Evolutionary conservation across 2,797 vertebrate species (phyloP), one percentile per base, ranked within the genome.

Genomic region (Odontamblyopus lacepedii): DNA sequence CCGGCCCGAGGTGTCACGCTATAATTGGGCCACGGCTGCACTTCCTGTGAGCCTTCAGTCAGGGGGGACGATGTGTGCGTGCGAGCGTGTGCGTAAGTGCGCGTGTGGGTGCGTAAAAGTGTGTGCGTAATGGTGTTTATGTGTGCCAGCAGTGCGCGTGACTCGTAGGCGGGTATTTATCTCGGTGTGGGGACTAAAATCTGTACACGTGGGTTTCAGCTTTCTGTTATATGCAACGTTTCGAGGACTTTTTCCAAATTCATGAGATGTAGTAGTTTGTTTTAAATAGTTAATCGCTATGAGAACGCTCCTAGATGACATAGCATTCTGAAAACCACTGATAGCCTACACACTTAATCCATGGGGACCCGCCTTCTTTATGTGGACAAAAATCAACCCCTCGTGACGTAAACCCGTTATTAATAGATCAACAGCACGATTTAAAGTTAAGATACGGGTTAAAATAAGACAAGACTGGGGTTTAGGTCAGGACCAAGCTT

Each of bases 11-110:
- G 94, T 93, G 95, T 93, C 90, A 95, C 92, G 92, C 94, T 91
- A 93, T 95, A 95, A 95, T 93, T 94, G 95, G 94, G 95, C 94
- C 95, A 91, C 93, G 93, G 93, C 93, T 94, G 90, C 87, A 91
- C 93, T 92, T 95, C 94, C 94, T 95, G 94, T 94, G 92, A 75
- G 89, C 81, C 92, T 83, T 91, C 86, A 92, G 91, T 92, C 91
- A 88, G 88, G 88, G 90, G 89, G 90, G 91, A 89, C 89, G 88
- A 91, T 91, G 92, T 82, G 87, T 87, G 85, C 77, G 82, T 70
- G 86, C 77, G 87, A 57, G 80, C 60, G 77, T 77, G 82, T 74
- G 76, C 67, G 79, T 74, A 72, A 63, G 78, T 60, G 79, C 27
- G 79, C 27, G 72, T 62, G 66, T 59, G 71, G 69, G 69, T 38